Base-by-base conservation (phyloP, 1,140 invertebrate genomes). In the Macrobrachium rosenbergii region DNA sequence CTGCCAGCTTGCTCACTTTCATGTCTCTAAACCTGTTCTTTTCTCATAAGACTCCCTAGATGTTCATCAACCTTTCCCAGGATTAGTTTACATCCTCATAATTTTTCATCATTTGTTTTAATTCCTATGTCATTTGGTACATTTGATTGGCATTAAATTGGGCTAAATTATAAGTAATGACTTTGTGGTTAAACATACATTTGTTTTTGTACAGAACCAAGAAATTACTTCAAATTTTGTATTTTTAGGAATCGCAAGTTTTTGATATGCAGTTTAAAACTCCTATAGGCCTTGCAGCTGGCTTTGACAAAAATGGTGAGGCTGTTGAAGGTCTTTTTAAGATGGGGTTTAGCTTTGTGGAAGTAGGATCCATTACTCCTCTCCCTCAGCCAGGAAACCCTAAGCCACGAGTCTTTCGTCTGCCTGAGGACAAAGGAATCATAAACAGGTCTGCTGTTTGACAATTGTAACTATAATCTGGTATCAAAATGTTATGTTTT, bases 241-340 rank as follows among this genome's bases (percentile, higher is more conserved):
- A 69, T 62, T 59, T 73, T 75, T 91, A 96, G 95, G 93, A 94
- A 91, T 95, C 95, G 0, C 94, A 92, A 73, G 92, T 99, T 58
- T 95, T 96, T 91, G 94, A 94, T 43, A 91, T 95, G 87, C 91
- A 95, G 21, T 95, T 99, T 76, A 92, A 93, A 86, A 99, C 98
- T 93, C 98, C 98, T 0, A 91, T 99, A 90, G 99, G 99, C 58
- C 95, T 99, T 90, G 98, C 98, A 75, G 99, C 99, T 88, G 99
- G 99, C 5, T 99, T 99, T 93, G 99, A 99, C 92, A 99, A 99
- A 92, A 95, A 99, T 92, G 98, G 95, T 14, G 97, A 99, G 93
- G 97, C 96, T 43, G 93, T 99, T 2, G 92, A 94, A 87, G 96
- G 96, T 0, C 92, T 99, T 45, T 93, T 94, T 75, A 94, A 95